Evolutionary conservation across 1,140 invertebrate genomes (phyloP), one percentile per base, ranked within the genome.

Genomic region (Papilio aristodemus): DNA sequence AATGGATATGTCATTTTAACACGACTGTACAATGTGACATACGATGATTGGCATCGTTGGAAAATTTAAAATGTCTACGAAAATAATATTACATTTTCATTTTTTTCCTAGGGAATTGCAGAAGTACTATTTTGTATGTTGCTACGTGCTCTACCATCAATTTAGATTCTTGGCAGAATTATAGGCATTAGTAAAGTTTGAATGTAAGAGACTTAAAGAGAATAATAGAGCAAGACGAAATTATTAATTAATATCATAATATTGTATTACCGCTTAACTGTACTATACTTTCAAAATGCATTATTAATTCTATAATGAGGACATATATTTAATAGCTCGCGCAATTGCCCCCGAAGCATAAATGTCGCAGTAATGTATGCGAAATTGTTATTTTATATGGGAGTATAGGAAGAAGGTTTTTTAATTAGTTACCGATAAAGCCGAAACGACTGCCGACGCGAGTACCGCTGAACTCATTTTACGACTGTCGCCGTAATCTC

Each of bases 301-400:
- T 59, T 59, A 36, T 36, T 5, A 32, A 17, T 27, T 59, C 11
- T 59, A 10, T 11, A 38, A 38, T 38, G 32, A 38, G 32, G 32
- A 17, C 14, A 38, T 37, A 60, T 17, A 17, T 60, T 60, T 60
- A 38, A 38, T 38, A 38, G 58, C 58, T 37, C 32, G n/a, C 58
- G 36, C 19, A 60, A 37, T 60, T 38, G 14, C 32, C 9, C 9
- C 9, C 36, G n/a, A 59, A 59, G 32, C 57, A 59, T 60, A 60
- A 60, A 60, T 19, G 27, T 60, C 32, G 32, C 46, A 10, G 46
- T 36, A 60, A 60, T 60, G 58, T 60, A 60, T 50, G 17, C 36
- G 32, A 38, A 60, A 60, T 60, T 32, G 58, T 60, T 60, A 60
- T 60, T 60, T 60, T 37, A 60, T 38, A 38, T 38, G 14, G n/a